A percentile compares a stretch with the other conserved stretches of the same genome.
phyloP scores from a whole-genome alignment of 1,140 invertebrate genomes.

The Papilio aristodemus region DNA sequence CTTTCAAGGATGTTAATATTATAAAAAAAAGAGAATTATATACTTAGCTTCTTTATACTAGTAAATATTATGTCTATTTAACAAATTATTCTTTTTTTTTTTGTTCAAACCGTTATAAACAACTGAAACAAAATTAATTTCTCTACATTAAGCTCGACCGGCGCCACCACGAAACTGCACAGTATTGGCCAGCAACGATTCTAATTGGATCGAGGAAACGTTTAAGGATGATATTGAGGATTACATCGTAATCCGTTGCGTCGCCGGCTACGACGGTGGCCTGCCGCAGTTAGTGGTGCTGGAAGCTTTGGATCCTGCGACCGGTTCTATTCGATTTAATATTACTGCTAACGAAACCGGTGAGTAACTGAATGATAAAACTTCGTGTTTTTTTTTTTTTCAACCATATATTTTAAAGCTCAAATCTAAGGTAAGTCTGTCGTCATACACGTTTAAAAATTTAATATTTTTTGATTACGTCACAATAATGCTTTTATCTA shows the following conservation, averaged over 20 bases:
- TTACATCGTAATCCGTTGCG: constrained; percentile 61
- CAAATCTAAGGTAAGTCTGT: too few relatives aligned
- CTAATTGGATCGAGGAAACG: constrained; percentile 64
- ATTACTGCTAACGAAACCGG: constrained; percentile 71
- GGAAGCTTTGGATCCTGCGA: constrained; percentile 62
- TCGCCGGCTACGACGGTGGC: constrained; percentile 68
- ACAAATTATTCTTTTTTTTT: neutral
- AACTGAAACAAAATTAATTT: constrained; percentile 28
- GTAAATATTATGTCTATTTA: neutral
- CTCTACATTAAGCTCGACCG: constrained; percentile 67
- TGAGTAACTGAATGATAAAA: constrained; percentile 39
- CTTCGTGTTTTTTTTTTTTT: neutral
- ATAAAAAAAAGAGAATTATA: too few relatives aligned
- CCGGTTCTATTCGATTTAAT: constrained; percentile 56
- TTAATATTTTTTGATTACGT: too few relatives aligned
- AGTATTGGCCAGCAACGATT: constrained; percentile 59
- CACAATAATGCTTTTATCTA: too few relatives aligned
- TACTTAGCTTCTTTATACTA: too few relatives aligned
- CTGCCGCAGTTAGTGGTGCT: constrained; percentile 65
- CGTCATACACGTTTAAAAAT: too few relatives aligned
- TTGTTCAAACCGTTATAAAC: neutral
- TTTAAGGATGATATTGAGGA: constrained; percentile 54
- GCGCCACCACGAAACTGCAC: constrained; percentile 70
- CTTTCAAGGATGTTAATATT: too few relatives aligned
- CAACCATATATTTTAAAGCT: too few relatives aligned